Evolutionary conservation across 2,888 invertebrate genomes (phyloP), one percentile per base, ranked within the genome.

Genomic region (Nemoura dubitans): DNA sequence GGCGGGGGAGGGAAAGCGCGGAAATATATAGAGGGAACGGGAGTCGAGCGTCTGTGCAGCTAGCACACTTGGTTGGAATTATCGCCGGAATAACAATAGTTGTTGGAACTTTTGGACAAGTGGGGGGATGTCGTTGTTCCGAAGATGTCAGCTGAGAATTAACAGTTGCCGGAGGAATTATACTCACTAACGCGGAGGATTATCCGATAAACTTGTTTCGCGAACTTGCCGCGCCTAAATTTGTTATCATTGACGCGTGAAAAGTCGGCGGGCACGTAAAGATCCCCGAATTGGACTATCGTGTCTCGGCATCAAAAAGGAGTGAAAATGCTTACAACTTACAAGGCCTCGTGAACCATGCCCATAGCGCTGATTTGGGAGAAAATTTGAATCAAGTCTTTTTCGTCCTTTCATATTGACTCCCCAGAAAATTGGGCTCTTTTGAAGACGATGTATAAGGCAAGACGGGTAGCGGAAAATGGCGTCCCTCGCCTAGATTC

Each of bases 21-120:
- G 27, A 28, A 27, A 36, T 6, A 36, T 36, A 36, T 36, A 36
- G 5, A 36, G 80, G 82, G 84, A 87, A 85, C 59, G 21, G 59
- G 59, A 21, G 14, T 59, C 59, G 59, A 59, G 59, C 59, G 59
- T 10, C 36, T 3, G 5, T 36, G 36, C 36, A 3, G 36, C n/a
- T n/a, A n/a, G n/a, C 25, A 84, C 86, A 87, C 86, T 87, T 85
- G 76, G 86, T 59, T 86, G 83, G 59, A 86, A 87, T 87, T 87
- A 86, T 86, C 85, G 77, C 36, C 28, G 86, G 29, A 86, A 84
- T 59, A 59, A 59, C 59, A 59, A 59, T 59, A 59, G 59, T 59
- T 59, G 36, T 29, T 86, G 81, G 81, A 81, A 81, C n/a, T 81
- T 59, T 59, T 59, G 59, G 59, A 59, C 59, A 59, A 21, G 59